These are phyloP conservation scores for Erythrocercus mccallii DNA, from an alignment of 2,113 vertebrate genomes.

Conservation along the genomic window DNA sequence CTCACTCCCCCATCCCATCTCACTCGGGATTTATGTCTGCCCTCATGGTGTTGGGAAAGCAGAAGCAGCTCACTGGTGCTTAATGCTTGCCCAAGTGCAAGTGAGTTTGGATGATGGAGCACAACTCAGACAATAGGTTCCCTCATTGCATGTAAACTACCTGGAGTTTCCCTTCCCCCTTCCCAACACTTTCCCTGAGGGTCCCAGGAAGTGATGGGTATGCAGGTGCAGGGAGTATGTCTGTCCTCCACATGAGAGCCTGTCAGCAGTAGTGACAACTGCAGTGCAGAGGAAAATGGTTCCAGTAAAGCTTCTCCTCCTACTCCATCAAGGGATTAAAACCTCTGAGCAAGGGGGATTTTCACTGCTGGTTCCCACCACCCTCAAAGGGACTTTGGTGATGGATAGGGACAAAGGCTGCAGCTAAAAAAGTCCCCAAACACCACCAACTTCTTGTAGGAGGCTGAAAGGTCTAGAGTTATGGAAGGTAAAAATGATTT, in stretches of 20 bases:
- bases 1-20: not conserved
- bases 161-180: not conserved
- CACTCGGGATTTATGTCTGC: not conserved
- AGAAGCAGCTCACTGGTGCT: not conserved
- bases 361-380: not conserved
- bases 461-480: not conserved
- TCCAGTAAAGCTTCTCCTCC: not conserved
- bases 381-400: not conserved
- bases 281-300: not conserved
- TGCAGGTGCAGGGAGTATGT: not conserved
- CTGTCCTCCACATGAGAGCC: not conserved
- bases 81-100: not conserved
- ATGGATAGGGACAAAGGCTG: not conserved
- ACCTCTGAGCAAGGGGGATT: not conserved
- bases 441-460: not conserved
- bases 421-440: not conserved
- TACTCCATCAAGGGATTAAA: not conserved
- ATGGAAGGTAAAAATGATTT: fast-evolving
- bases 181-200: not conserved
- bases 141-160: not conserved
- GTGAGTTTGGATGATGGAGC: not conserved
- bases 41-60: fast-evolving
- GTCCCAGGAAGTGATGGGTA: not conserved
- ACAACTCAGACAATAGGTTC: not conserved
- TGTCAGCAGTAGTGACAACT: not conserved